Conservation (phyloP, 1,140 invertebrate species). For the Microvelia longipes region DNA sequence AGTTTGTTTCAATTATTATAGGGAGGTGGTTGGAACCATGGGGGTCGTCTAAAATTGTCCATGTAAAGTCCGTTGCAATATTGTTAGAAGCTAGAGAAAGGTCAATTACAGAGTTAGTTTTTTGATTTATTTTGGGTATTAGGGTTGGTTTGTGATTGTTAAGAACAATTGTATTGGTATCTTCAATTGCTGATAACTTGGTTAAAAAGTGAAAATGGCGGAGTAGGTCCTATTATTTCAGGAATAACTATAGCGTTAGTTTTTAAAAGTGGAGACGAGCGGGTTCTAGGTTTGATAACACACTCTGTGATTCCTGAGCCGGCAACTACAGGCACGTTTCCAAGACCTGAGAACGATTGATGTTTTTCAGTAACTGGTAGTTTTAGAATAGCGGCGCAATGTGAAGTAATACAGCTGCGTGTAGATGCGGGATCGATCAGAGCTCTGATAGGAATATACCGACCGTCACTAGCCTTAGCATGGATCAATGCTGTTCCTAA, state of each 20-base stretch:
- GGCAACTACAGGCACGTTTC: not conserved
- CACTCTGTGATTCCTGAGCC: not conserved
- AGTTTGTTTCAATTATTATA: too few species aligned
- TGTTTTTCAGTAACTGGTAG: not conserved
- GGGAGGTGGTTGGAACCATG: too few species aligned
- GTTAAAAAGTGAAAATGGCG: not conserved
- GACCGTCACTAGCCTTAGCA: not conserved
- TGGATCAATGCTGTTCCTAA: not conserved
- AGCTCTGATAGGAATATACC: not conserved
- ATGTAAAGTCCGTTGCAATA: too few species aligned
- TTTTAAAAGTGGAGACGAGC: not conserved
- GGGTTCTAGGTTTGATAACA: not conserved
- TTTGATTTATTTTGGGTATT: too few species aligned
- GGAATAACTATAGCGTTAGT: not conserved
- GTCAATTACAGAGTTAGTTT: too few species aligned
- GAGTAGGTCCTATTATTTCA: not conserved
- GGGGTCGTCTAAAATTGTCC: too few species aligned
- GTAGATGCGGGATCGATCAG: not conserved
- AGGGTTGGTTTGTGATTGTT: too few species aligned
- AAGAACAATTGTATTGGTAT: too few species aligned
- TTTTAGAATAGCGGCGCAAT: not conserved
- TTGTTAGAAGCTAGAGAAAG: too few species aligned
- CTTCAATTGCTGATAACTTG: too few species aligned
- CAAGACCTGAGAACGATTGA: not conserved
- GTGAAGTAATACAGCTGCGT: not conserved